Percentiles rank a stretch among this genome's conserved stretches.
These are phyloP conservation scores for Petrocephalus schoutedeni DNA, from an alignment of 2,797 vertebrate species.

Conservation along the genomic window DNA sequence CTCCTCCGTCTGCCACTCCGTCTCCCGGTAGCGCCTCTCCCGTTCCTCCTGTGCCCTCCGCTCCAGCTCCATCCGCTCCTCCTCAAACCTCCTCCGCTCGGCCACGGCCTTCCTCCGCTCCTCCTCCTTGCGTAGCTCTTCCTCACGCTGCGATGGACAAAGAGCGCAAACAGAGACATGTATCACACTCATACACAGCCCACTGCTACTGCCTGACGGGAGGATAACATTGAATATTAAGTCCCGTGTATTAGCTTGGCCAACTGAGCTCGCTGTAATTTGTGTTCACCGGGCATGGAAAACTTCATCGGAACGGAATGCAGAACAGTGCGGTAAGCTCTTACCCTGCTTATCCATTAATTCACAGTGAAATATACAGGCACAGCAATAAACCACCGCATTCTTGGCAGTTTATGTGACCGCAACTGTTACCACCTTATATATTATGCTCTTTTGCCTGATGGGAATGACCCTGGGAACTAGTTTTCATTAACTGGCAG, in stretches of 20 bases:
- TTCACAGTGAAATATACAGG: not conserved
- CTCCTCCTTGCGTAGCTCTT: constrained; percentile 89
- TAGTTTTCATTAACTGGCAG: not conserved
- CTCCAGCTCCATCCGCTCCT: constrained; percentile 92
- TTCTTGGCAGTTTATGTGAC: not conserved
- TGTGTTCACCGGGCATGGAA: not conserved
- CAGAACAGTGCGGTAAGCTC: not conserved
- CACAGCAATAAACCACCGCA: not conserved
- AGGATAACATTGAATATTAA: not conserved
- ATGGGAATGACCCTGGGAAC: not conserved
- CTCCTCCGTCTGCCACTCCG: constrained; percentile 80
- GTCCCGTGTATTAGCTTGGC: not conserved
- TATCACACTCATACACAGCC: not conserved
- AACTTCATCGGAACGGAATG: not conserved
- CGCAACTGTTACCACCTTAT: not conserved
- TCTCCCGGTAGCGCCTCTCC: constrained; percentile 72
- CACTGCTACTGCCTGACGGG: not conserved
- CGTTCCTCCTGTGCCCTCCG: constrained; percentile 79
- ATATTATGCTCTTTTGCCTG: not conserved
- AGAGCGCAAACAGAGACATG: not conserved
- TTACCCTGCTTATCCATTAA: not conserved
- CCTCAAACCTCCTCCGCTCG: constrained; percentile 82
- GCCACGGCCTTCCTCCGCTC: constrained; percentile 79
- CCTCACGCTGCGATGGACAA: constrained; percentile 71
- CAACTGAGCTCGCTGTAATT: not conserved